phyloP scores from a whole-genome alignment of 2,888 invertebrate species.

The Aspidiotus destructor region DNA sequence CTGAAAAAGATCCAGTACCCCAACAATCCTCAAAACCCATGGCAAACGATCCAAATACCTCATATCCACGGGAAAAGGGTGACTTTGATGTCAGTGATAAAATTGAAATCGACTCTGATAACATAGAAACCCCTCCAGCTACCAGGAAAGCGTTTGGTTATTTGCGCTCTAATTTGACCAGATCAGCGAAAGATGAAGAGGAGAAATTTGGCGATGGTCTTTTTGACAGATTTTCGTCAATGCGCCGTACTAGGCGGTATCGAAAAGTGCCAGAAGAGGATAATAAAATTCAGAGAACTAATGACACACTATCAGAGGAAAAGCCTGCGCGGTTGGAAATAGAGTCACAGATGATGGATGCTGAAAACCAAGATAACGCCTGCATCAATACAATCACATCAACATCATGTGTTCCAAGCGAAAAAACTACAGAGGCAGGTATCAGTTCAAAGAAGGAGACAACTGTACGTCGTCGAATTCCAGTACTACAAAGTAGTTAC shows the following conservation, averaged over 20 bases:
- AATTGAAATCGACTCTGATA: constrained; percentile 79
- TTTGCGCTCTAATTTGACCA: constrained; percentile 42
- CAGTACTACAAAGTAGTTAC: constrained; percentile 18
- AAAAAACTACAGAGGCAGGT: constrained; percentile 3
- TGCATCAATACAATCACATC: too few species aligned
- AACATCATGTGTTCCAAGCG: constrained; percentile 5
- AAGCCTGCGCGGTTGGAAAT: constrained; percentile 50
- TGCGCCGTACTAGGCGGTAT: constrained; percentile 70
- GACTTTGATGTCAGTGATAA: constrained; percentile 49
- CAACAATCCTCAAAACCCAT: constrained; percentile 39
- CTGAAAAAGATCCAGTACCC: too few species aligned
- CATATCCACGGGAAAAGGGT: constrained; percentile 1
- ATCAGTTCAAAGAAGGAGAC: constrained; percentile 5
- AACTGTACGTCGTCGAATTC: constrained; percentile 5
- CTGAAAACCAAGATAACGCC: constrained; percentile 44
- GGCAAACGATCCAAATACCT: constrained; percentile 42
- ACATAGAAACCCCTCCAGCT: constrained; percentile 80
- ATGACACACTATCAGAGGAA: constrained; percentile 49
- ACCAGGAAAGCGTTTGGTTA: constrained; percentile 47
- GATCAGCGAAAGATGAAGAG: constrained; percentile 39
- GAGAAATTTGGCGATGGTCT: constrained; percentile 62
- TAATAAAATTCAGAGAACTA: constrained; percentile 42
- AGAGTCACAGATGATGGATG: constrained; percentile 59
- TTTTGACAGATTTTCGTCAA: constrained; percentile 74
- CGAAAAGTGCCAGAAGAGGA: constrained; percentile 47